Percentiles rank a stretch among this genome's conserved stretches.
These are phyloP conservation scores for Eupithecia exiguata DNA, from an alignment of 2,888 invertebrate genomes.

Conservation along the genomic window DNA sequence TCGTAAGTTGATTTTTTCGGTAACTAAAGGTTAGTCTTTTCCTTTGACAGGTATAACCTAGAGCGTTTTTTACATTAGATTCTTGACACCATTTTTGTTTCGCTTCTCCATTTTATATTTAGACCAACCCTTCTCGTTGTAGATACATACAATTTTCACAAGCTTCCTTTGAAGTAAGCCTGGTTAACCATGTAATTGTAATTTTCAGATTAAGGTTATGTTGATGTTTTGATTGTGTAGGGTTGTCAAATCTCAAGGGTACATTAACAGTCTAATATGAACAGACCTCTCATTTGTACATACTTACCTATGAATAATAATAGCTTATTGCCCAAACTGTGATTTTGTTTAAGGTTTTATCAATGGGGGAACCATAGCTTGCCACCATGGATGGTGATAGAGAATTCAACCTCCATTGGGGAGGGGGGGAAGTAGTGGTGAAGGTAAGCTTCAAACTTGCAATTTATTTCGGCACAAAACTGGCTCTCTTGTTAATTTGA, in stretches of 20 bases:
- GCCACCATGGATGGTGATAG: conserved; percentile 68
- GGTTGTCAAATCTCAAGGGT: conserved; percentile 36
- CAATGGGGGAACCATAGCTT: conserved; percentile 51
- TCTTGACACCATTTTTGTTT: conserved; percentile 81
- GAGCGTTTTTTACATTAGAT: conserved; percentile 56
- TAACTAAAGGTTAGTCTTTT: conserved; percentile 66
- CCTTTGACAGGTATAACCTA: conserved; percentile 80
- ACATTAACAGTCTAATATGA: conserved; percentile 10
- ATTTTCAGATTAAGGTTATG: conserved; percentile 73
- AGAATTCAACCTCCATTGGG: conserved; percentile 78
- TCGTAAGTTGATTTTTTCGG: conserved; percentile 45
- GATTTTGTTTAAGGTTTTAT: conserved; percentile 30
- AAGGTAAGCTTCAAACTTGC: conserved; percentile 58
- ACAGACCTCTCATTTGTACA: neutral
- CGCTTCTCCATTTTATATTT: conserved; percentile 61
- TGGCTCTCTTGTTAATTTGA: neutral
- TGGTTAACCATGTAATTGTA: conserved; percentile 27
- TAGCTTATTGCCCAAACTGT: neutral
- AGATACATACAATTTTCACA: conserved; percentile 21
- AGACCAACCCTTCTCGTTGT: conserved; percentile 42
- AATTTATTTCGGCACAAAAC: neutral
- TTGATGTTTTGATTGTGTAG: conserved; percentile 79
- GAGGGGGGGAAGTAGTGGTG: conserved; percentile 72
- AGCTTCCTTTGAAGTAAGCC: conserved; percentile 13
- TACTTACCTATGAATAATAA: neutral